Conservation (phyloP, 1,140 invertebrate genomes). For the Camponotus vicinus region DNA sequence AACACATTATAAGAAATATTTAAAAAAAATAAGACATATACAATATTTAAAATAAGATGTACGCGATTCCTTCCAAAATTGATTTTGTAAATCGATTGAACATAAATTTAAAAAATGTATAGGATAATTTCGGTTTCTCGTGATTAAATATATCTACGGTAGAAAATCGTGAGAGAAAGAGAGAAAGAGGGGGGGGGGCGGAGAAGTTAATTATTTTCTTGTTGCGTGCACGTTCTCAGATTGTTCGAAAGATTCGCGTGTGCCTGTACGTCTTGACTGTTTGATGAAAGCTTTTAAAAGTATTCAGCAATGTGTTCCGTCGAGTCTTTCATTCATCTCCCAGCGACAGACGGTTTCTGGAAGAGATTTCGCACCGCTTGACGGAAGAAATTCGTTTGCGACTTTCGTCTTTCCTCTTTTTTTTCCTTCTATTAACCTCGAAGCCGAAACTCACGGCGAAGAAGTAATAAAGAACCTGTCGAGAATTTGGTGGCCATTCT, state of each 20-base stretch:
- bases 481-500: slow-evolving; percentile 75
- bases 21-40: neutral
- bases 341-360: slow-evolving; percentile 58
- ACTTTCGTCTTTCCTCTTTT: slow-evolving; percentile 38
- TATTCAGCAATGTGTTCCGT: slow-evolving; percentile 31
- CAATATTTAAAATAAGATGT: neutral
- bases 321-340: slow-evolving; percentile 58
- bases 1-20: neutral
- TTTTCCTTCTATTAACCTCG: slow-evolving; percentile 39
- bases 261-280: slow-evolving; percentile 8
- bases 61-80: neutral
- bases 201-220: slow-evolving; percentile 47
- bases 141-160: slow-evolving; percentile 3
- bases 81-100: neutral
- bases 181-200: neutral
- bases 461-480: slow-evolving; percentile 76
- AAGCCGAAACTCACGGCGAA: slow-evolving; percentile 59
- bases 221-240: slow-evolving; percentile 15
- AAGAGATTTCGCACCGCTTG: slow-evolving; percentile 60
- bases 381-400: slow-evolving; percentile 70
- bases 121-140: neutral
- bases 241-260: slow-evolving; percentile 2
- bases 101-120: neutral
- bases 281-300: slow-evolving; percentile 53
- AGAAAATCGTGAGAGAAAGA: neutral